Percentiles rank a stretch among this genome's conserved stretches.
These are phyloP conservation scores for Epinephelus fuscoguttatus DNA, from an alignment of 2,113 vertebrate species.

Conservation along the genomic window DNA sequence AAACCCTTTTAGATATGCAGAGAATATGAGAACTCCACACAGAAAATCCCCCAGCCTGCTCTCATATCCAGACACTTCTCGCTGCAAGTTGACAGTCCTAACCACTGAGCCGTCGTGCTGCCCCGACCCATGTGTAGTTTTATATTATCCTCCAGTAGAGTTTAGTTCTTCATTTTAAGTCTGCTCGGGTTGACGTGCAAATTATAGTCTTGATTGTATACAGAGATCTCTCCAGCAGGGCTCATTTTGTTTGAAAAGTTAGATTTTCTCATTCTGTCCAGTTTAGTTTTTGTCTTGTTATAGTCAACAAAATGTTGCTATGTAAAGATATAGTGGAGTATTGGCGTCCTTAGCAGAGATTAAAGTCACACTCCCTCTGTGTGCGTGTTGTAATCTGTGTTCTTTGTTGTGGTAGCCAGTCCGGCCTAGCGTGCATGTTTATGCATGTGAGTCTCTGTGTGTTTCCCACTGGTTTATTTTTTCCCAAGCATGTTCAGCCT, in stretches of 20 bases:
- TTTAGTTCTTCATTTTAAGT: constrained; percentile 5
- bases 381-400: too few relatives aligned
- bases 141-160: not conserved
- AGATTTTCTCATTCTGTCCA: not conserved
- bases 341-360: too few relatives aligned
- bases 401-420: too few relatives aligned
- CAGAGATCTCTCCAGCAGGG: not conserved
- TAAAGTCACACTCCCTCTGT: too few relatives aligned
- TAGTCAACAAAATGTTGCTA: not conserved
- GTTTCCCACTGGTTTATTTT: too few relatives aligned
- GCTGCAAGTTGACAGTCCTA: not conserved
- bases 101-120: not conserved
- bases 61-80: not conserved
- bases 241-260: constrained; percentile 7
- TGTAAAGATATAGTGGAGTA: too few relatives aligned
- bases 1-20: not conserved
- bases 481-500: too few relatives aligned
- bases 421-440: too few relatives aligned
- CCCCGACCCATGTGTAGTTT: constrained; percentile 6
- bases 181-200: not conserved
- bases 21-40: not conserved
- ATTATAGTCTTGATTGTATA: constrained; percentile 11
- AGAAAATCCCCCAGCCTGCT: not conserved
- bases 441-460: too few relatives aligned
- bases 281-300: not conserved